A percentile compares a stretch with the other conserved stretches of the same genome.
Evolutionary conservation across 1,140 invertebrate genomes (phyloP).

Genomic region (Drosophila trapezifrons): DNA sequence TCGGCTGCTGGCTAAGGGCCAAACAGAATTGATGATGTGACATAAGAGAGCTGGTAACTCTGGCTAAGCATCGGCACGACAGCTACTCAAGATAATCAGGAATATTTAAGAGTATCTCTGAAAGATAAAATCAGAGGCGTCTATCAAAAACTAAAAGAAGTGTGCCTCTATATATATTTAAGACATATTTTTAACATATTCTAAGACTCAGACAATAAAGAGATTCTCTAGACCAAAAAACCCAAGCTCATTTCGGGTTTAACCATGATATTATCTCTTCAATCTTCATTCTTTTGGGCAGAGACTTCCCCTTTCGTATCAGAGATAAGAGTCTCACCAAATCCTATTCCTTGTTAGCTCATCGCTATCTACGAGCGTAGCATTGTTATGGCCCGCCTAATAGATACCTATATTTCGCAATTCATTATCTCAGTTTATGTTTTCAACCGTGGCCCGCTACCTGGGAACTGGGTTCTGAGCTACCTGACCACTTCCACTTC

Average conservation of each 20-base stretch:
- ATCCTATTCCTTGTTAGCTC: conserved; percentile 37
- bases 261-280: conserved; percentile 15
- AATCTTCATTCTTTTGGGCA: conserved; percentile 12
- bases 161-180: not conserved
- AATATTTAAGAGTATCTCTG: not conserved
- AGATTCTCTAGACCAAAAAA: not conserved
- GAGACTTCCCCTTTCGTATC: conserved; percentile 11
- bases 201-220: no score
- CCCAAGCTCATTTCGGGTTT: not conserved
- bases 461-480: conserved; percentile 22
- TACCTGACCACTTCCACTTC: conserved; percentile 40
- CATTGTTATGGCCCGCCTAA: conserved; percentile 35
- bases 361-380: conserved; percentile 38
- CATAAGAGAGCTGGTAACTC: conserved; percentile 25
- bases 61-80: not conserved
- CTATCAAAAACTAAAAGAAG: no score
- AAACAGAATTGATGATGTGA: conserved; percentile 59
- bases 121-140: not conserved
- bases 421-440: conserved; percentile 70
- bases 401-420: conserved; percentile 61
- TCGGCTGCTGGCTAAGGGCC: conserved; percentile 35
- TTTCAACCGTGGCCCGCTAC: conserved; percentile 26
- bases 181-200: not conserved
- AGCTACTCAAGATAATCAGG: conserved; percentile 21
- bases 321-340: conserved; percentile 30